phyloP scores from a whole-genome alignment of 2,113 vertebrate species.

The Campylomormyrus numenius region DNA sequence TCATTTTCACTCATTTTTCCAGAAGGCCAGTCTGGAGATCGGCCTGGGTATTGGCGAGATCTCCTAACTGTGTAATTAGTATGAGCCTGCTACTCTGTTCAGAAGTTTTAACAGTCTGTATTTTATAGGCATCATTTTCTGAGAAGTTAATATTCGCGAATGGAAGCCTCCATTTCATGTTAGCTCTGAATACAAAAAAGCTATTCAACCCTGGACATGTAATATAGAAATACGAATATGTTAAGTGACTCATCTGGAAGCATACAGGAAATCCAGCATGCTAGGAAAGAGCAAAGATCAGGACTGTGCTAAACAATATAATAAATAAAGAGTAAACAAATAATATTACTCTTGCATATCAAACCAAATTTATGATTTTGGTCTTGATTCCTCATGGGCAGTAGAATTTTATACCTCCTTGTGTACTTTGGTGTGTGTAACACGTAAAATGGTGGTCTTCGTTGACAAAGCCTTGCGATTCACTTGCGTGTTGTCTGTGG shows the following conservation, averaged over 20 bases:
- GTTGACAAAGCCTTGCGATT: not conserved
- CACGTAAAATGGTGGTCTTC: not conserved
- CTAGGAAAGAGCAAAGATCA: not conserved
- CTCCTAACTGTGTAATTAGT: not conserved
- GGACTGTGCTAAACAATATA: not conserved
- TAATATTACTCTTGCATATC: not conserved
- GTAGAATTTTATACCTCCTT: not conserved
- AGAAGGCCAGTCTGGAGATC: not conserved
- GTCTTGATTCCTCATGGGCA: not conserved
- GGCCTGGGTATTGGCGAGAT: not conserved
- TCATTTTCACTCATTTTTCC: not conserved
- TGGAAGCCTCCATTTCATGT: not conserved
- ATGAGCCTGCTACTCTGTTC: not conserved
- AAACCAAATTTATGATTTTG: not conserved
- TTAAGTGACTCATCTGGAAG: not conserved
- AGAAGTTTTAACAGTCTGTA: conserved; percentile 6
- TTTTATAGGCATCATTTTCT: conserved; percentile 4
- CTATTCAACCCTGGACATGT: not conserved
- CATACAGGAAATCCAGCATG: not conserved
- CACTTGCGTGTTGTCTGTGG: not conserved
- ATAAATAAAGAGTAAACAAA: not conserved
- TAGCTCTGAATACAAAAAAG: not conserved
- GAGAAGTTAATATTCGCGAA: not conserved
- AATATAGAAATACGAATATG: not conserved
- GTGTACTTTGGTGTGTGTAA: not conserved